Evolutionary conservation across 2,888 invertebrate genomes (phyloP), one percentile per base, ranked within the genome.

Genomic region (Chloroclystis v-ata): DNA sequence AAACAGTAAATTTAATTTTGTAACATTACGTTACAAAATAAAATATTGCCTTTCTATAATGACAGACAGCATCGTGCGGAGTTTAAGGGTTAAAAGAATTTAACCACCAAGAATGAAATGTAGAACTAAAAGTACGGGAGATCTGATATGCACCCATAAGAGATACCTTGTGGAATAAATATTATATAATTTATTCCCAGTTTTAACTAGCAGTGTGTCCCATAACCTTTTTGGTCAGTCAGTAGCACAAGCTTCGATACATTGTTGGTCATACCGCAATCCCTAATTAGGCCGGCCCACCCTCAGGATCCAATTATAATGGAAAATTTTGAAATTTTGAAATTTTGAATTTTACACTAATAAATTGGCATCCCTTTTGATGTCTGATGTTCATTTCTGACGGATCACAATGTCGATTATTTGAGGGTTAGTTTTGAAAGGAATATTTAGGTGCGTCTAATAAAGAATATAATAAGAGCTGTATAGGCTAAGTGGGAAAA

Each of bases 231-330:
- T 35, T 65, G 82, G 80, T 80, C 82, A 82, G 76, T 68, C 68
- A 70, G 68, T 69, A 72, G 51, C 66, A 60, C n/a, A n/a, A n/a
- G 61, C 75, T 77, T 78, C 65, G 68, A 33, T 32, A 32, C 32
- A 33, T 33, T 33, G 72, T 66, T 65, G 69, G 67, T 75, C 75
- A 77, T 78, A 80, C 63, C 65, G 62, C 58, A 63, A 60, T 57
- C 75, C 78, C 72, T 84, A 84, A 87, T 86, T 86, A 87, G 79
- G 60, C 60, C 37, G 65, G 64, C 69, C 59, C n/a, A n/a, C 67
- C 73, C 69, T 70, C 58, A 74, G 63, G 60, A 65, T 71, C 83
- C 84, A 84, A 86, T 86, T 84, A 84, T 70, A 70, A 72, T 62
- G 67, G 68, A 55, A n/a, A 65, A 78, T 78, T 78, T 75, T 70